Evolutionary conservation across 2,888 invertebrate species (phyloP).

Genomic region (Thyatira batis): DNA sequence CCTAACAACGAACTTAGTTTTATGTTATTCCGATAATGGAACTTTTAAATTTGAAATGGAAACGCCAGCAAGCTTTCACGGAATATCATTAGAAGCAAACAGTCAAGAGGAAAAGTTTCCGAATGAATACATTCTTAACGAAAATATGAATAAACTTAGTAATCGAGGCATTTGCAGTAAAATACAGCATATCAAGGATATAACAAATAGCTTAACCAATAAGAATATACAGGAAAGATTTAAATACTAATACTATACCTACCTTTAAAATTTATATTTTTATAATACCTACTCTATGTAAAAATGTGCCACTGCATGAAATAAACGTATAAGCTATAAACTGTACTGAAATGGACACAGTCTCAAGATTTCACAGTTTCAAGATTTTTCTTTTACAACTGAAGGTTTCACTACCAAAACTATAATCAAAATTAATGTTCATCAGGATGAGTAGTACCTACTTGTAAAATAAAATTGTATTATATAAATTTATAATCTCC

Average conservation of each 20-base stretch:
- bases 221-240: too few relatives aligned
- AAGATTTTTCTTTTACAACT: neutral
- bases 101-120: neutral
- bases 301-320: too few relatives aligned
- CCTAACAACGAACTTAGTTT: constrained; percentile 12
- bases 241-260: too few relatives aligned
- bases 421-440: neutral
- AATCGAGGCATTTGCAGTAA: too few relatives aligned
- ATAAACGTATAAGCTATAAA: neutral
- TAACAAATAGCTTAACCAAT: too few relatives aligned
- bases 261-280: too few relatives aligned
- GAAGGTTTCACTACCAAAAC: neutral
- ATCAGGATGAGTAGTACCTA: neutral
- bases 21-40: constrained; percentile 28
- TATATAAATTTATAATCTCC: too few relatives aligned
- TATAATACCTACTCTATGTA: too few relatives aligned
- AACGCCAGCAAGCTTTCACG: constrained; percentile 18
- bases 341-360: neutral
- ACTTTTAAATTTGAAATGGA: constrained; percentile 26
- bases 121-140: neutral
- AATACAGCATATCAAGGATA: too few relatives aligned
- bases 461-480: neutral
- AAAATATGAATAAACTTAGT: neutral
- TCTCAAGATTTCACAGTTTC: neutral
- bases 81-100: neutral